Evolutionary conservation across 2,797 vertebrate genomes (phyloP).

Genomic region (Balearica regulorum): DNA sequence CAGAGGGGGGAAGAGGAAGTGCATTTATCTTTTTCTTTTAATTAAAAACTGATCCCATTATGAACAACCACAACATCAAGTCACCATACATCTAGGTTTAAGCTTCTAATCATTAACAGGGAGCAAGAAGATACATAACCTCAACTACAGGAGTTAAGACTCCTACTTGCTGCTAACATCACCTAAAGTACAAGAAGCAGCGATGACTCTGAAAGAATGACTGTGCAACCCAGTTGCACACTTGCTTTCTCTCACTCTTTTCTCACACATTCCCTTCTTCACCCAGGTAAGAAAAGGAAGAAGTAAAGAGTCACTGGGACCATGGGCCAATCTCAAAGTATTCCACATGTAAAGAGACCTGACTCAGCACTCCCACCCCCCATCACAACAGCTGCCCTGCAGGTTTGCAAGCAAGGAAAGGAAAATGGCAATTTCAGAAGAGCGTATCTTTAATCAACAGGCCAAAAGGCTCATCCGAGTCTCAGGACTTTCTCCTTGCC

Average conservation of each 20-base stretch:
- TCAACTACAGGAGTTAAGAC: neutral
- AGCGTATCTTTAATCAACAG: neutral
- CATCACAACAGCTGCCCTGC: neutral
- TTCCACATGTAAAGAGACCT: neutral
- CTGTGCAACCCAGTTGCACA: neutral
- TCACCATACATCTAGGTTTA: neutral
- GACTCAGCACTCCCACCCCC: neutral
- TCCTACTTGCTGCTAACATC: neutral
- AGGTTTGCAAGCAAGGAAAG: neutral
- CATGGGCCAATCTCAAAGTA: neutral
- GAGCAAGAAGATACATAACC: neutral
- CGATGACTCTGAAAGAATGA: neutral
- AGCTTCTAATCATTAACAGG: neutral
- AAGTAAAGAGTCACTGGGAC: neutral
- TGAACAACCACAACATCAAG: neutral
- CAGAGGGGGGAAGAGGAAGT: neutral
- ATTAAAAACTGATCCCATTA: neutral
- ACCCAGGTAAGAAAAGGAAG: neutral
- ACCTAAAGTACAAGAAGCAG: neutral
- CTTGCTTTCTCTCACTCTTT: neutral
- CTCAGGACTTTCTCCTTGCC: neutral
- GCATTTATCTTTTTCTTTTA: neutral
- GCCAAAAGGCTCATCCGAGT: neutral
- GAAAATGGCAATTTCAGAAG: neutral
- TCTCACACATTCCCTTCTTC: neutral